Percentiles rank a stretch among this genome's conserved stretches.
phyloP scores from a whole-genome alignment of 1,140 invertebrate genomes.

The Meteorus sp. region DNA sequence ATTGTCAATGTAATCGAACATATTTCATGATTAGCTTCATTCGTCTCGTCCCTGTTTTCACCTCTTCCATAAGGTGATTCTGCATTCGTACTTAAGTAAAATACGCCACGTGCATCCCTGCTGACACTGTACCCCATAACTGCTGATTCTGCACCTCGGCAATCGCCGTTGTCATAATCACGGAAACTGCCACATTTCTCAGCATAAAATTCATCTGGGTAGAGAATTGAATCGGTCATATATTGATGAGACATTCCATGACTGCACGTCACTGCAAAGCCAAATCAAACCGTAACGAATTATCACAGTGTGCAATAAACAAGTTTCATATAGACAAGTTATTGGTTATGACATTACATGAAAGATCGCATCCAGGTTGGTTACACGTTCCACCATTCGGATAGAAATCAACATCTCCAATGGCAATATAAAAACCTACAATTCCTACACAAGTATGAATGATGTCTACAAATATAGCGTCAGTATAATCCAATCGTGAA shows the following conservation, averaged over 20 bases:
- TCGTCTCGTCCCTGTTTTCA: too few species aligned
- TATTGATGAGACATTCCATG: conserved; percentile 54
- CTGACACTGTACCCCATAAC: conserved; percentile 59
- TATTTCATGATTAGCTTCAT: too few species aligned
- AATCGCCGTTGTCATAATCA: conserved; percentile 59
- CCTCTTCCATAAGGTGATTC: neutral
- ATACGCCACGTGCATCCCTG: conserved; percentile 36
- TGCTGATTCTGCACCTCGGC: conserved; percentile 52
- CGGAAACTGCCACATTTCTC: conserved; percentile 62
- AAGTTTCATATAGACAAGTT: neutral
- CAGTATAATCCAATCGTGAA: conserved; percentile 63
- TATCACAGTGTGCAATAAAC: too few species aligned
- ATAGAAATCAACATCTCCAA: conserved; percentile 78
- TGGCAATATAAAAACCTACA: conserved; percentile 57
- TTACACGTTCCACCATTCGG: conserved; percentile 69
- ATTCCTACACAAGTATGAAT: conserved; percentile 70
- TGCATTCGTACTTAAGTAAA: conserved; percentile 42
- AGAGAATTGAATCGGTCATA: conserved; percentile 59
- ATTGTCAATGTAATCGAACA: too few species aligned
- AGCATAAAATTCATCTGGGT: conserved; percentile 50
- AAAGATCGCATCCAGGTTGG: conserved; percentile 65
- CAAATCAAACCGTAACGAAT: too few species aligned
- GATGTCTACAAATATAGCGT: conserved; percentile 73
- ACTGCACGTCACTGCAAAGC: conserved; percentile 49
- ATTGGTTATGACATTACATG: conserved; percentile 38